Evolutionary conservation across 1,140 invertebrate genomes (phyloP), one percentile per base, ranked within the genome.

Genomic region (Mamestra configurata): DNA sequence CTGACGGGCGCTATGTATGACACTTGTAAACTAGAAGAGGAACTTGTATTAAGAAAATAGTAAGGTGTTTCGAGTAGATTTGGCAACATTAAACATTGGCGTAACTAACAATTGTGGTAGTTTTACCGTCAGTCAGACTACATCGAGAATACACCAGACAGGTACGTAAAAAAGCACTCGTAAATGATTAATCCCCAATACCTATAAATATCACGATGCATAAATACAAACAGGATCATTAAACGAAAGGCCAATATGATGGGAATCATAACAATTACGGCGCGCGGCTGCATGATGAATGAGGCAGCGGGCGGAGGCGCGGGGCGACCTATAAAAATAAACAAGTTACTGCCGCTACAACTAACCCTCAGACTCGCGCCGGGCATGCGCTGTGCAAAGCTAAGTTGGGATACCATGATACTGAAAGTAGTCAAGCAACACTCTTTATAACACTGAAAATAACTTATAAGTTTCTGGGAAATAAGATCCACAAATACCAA

Each of bases 311-410:
- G 49, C 15, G 24, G 72, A 22, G 10, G 49, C 0, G 43, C 1
- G 43, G 70, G 49, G 37, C 18, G 76, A 72, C 53, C n/a, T 20
- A 37, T 53, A 71, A 75, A 79, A 79, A 84, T 84, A 82, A 82
- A 84, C 78, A 82, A 77, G 59, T 79, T 46, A 53, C 40, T 46
- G 59, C 40, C 53, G 53, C 64, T 77, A 79, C 82, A 80, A 79
- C 82, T 79, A 81, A 86, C 72, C 66, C 46, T 46, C 55, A 59
- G 72, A 43, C 53, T 31, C 20, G 81, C 15, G 13, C 15, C 37
- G 64, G 11, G 84, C 84, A 83, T 81, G 81, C 81, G 84, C 81
- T 22, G 27, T 73, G 35, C 6, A 35, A 57, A 13, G 11, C n/a
- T 61, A 27, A 10, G 49, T 5, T 51, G 13, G 49, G 1, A 51